Conservation (phyloP, 2,888 invertebrate genomes). For the Balanococcus diminutus region DNA sequence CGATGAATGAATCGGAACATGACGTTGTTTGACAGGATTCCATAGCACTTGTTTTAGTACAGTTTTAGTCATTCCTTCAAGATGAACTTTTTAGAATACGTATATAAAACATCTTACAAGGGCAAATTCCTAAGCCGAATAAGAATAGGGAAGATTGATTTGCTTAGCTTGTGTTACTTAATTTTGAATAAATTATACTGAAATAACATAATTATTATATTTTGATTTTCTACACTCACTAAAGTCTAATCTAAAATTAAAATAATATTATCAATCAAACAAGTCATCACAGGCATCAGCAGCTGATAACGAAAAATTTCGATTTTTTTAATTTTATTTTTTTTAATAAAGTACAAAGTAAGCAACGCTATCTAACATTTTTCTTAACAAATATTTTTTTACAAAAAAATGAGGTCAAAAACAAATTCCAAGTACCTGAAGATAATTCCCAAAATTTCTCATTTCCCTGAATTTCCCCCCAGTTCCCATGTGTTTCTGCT, state of each 20-base stretch:
- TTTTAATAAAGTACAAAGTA: not conserved
- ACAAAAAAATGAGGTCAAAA: not conserved
- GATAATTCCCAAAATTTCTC: not conserved
- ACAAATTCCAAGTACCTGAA: not conserved
- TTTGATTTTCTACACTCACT: too few species aligned
- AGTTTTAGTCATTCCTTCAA: not conserved
- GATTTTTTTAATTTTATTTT: too few species aligned
- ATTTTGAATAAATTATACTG: not conserved
- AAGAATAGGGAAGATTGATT: too few species aligned
- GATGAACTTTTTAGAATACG: not conserved
- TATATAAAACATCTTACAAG: too few species aligned
- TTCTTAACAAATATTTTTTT: not conserved
- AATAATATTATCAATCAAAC: too few species aligned
- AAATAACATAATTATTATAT: too few species aligned
- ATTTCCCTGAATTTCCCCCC: too few species aligned
- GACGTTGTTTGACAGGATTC: not conserved
- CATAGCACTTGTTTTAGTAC: slow-evolving; percentile 1
- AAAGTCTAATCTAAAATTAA: too few species aligned
- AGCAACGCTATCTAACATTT: not conserved
- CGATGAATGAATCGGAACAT: not conserved
- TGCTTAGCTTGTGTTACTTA: too few species aligned
- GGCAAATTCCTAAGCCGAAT: too few species aligned
- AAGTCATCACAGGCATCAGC: not conserved
- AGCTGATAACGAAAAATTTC: too few species aligned
- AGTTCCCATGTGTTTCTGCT: slow-evolving; percentile 17